Percentiles rank a stretch among this genome's conserved stretches.
These are phyloP conservation scores for Halisarca cf. caerulea DNA, from an alignment of 37 sponge, comb jelly and placozoan genomes.

Conservation along the genomic window DNA sequence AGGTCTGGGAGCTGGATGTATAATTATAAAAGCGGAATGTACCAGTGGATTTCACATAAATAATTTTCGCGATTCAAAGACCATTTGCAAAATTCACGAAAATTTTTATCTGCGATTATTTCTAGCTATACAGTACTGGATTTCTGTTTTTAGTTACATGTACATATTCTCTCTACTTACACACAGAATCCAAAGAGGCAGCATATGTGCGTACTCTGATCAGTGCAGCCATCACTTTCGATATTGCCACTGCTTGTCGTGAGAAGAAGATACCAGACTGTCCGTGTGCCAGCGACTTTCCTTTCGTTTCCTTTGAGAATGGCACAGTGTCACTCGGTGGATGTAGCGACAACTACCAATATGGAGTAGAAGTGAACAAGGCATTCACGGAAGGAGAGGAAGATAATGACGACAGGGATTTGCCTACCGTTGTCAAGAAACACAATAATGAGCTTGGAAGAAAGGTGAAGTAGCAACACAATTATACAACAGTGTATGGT, in stretches of 20 bases:
- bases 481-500: too few relatives aligned
- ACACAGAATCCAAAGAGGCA: neutral
- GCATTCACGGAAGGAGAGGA: neutral
- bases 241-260: constrained; percentile 6
- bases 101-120: too few relatives aligned
- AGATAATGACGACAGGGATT: neutral
- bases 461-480: neutral
- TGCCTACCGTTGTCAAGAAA: neutral
- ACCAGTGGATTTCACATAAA: too few relatives aligned
- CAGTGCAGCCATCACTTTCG: constrained; percentile 4
- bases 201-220: constrained; percentile 10
- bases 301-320: neutral
- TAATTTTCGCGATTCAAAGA: too few relatives aligned
- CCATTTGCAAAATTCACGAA: too few relatives aligned
- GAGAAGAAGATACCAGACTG: constrained; percentile 20
- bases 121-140: too few relatives aligned
- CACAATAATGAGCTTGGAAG: neutral
- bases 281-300: constrained; percentile 3
- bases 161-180: neutral
- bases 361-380: neutral
- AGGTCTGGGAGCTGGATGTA: too few relatives aligned
- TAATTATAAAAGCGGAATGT: too few relatives aligned
- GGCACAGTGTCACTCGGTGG: neutral
- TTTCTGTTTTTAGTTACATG: too few relatives aligned
- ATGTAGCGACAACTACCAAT: neutral